Base-by-base conservation (phyloP, 2,797 vertebrate genomes). In the Xenentodon cancila region DNA sequence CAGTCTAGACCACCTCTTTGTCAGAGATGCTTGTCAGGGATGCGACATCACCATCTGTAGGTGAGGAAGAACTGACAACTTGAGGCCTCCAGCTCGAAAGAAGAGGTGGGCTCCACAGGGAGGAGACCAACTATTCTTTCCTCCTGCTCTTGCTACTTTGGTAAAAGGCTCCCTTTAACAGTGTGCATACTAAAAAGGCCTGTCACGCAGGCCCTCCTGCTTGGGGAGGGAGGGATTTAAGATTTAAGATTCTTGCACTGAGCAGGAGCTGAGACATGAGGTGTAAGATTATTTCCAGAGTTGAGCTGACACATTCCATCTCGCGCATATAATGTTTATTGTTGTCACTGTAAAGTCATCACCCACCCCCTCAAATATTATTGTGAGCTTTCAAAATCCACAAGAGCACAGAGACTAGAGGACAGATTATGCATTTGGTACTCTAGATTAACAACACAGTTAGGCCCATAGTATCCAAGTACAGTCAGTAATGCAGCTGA, bases 161-260 rank as follows among this genome's bases (percentile, higher is more conserved):
- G 73, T 59, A 45, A 70, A 69, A 73, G 43, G 63, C 71, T 78
- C 69, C 68, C 49, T 59, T 64, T 68, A 86, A 80, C 73, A 81
- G 80, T 52, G 59, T 85, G 83, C 79, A 90, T 90, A 90, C 88
- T 85, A 89, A 91, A 74, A 64, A 77, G 65, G 55, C 50, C 66
- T 81, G 81, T 87, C 87, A 80, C 77, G 75, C 78, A 60, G 69
- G 61, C 63, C 76, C 80, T 69, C 19, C 66, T 74, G 78, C 75
- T 86, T 67, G 63, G 49, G 48, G 53, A 84, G 79, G 49, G 48
- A 48, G 84, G n/a, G 79, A 81, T 86, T 86, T 86, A 78, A 84
- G 74, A 86, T 88, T 91, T 76, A 80, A 80, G 82, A 83, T 79
- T 73, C 75, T 84, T 9, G 3, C 78, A 68, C 83, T 82, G 77